Conservation (phyloP, 2,888 invertebrate genomes). For the Deilephila elpenor region DNA sequence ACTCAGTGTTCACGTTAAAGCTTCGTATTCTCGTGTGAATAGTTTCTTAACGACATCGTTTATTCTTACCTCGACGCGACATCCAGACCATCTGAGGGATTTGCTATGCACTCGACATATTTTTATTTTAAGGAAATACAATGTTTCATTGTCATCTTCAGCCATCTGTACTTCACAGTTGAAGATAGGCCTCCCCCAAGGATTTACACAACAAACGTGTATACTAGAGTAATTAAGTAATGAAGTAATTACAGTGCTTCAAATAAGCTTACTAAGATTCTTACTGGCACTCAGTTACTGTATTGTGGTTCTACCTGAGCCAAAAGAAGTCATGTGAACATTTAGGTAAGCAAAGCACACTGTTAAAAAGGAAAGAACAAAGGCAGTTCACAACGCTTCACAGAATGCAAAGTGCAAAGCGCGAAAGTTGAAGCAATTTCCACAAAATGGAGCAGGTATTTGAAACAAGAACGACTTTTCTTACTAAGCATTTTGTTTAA, state of each 20-base stretch:
- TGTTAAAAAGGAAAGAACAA: conserved; percentile 48
- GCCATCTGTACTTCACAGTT: background rate
- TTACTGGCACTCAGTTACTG: background rate
- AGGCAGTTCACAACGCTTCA: conserved; percentile 40
- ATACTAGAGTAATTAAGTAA: too few relatives aligned
- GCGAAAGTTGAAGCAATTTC: conserved; percentile 48
- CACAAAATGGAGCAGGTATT: conserved; percentile 47
- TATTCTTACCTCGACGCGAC: conserved; percentile 11
- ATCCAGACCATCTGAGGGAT: conserved; percentile 1
- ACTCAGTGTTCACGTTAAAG: conserved; percentile 18
- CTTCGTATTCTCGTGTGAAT: conserved; percentile 20
- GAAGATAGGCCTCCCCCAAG: too few relatives aligned
- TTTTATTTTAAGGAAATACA: background rate
- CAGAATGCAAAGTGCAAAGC: conserved; percentile 52
- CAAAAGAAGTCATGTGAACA: conserved; percentile 10
- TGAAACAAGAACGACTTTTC: conserved; percentile 49
- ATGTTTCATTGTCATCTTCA: background rate
- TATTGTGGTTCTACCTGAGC: background rate
- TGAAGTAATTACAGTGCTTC: too few relatives aligned
- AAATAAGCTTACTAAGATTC: background rate
- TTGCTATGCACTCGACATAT: background rate
- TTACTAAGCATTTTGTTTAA: conserved; percentile 44
- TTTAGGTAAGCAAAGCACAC: conserved; percentile 25
- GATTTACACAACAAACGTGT: too few relatives aligned
- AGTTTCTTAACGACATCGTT: conserved; percentile 24